Evolutionary conservation across 1,140 invertebrate genomes (phyloP), one percentile per base, ranked within the genome.

Genomic region (Drosophila mayri): DNA sequence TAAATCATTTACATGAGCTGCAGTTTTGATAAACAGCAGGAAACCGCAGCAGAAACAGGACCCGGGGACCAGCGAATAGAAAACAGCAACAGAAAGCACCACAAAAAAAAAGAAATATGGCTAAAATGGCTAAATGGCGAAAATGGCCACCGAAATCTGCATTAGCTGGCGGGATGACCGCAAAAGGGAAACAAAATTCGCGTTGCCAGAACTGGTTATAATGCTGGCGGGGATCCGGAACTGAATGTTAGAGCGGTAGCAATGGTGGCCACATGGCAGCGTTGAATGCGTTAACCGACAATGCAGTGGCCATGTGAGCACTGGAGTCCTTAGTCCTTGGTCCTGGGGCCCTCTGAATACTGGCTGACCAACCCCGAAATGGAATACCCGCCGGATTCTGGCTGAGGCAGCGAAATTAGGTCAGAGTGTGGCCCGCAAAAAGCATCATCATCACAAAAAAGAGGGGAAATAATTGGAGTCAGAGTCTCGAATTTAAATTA

Each of bases 1-100:
- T 66, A 67, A 72, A 82, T 79, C 79, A 81, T 82, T 86, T 79
- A 79, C 65, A 63, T 70, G 54, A 55, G 47, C 74, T 76, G 86
- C 78, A 76, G 78, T 80, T 73, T 60, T 66, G 75, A 82, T 84
- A 85, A 84, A 73, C 72, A 84, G 72, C 40, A 55, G 49, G 25
- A 65, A 64, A 61, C 78, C 82, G 54, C 82, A 85, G 32, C 78
- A 85, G 61, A 65, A 75, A 38, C 52, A 22, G 35, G 35, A n/a
- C 35, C 14, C 38, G 20, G 35, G 3, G 35, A 22, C 32, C 32
- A 73, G 32, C n/a, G n/a, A 12, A 30, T 50, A 14, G 49, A 14
- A 28, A 25, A 52, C 57, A 70, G 80, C 64, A 67, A 30, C 52
- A n/a, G 16, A 58, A 64, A 41, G 16, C 16, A 9, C 22, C 22